Conservation (phyloP, 2,797 vertebrate genomes). For the Myioborus melanocephalus region DNA sequence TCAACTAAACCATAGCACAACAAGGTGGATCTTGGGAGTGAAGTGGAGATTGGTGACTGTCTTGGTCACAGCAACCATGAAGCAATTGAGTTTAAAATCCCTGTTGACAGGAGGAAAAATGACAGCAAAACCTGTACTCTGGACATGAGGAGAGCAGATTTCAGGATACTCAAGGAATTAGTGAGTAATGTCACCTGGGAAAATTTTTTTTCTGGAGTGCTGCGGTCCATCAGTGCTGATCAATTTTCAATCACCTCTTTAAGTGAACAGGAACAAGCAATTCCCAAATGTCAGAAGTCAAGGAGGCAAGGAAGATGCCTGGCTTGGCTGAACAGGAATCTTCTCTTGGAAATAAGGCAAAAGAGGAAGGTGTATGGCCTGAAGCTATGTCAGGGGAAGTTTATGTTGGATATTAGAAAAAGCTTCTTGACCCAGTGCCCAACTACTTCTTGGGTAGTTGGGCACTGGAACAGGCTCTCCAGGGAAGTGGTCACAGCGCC, state of each 20-base stretch:
- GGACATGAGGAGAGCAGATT: neutral
- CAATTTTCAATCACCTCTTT: neutral
- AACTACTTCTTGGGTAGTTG: neutral
- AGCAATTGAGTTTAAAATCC: neutral
- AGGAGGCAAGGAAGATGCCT: neutral
- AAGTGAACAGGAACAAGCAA: neutral
- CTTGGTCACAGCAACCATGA: neutral
- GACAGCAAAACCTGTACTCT: neutral
- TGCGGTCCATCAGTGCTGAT: neutral
- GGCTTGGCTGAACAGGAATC: neutral
- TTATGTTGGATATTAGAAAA: neutral
- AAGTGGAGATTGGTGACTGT: neutral
- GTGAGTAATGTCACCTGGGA: fast-evolving
- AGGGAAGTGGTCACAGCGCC: neutral
- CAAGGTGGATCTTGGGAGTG: fast-evolving
- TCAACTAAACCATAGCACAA: neutral
- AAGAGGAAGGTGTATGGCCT: neutral
- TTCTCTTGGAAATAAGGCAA: neutral
- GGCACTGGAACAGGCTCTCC: neutral
- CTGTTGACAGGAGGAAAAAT: neutral
- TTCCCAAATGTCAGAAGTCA: neutral
- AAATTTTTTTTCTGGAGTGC: neutral
- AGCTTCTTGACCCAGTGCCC: neutral
- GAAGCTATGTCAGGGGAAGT: neutral
- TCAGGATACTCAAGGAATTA: neutral